Conservation (phyloP, 2,113 vertebrate genomes). For the Podarcis muralis region DNA sequence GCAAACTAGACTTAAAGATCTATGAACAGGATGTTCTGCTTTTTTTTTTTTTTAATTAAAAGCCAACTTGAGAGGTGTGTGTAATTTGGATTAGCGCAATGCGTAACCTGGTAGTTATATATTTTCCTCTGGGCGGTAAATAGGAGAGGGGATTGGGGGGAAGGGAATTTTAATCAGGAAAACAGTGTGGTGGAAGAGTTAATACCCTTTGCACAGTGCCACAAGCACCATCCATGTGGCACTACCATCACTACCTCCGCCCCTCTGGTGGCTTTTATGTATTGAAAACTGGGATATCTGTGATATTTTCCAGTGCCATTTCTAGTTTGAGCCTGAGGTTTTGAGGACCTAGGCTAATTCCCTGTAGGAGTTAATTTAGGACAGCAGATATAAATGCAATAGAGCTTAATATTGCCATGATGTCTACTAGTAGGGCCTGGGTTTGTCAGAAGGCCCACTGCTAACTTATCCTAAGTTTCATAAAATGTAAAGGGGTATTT, state of each 20-base stretch:
- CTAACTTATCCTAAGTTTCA: background rate
- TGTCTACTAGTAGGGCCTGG: background rate
- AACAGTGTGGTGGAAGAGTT: background rate
- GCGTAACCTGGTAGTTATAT: background rate
- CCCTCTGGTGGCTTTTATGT: background rate
- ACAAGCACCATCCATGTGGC: background rate
- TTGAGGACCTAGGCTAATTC: background rate
- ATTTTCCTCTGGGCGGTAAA: no score
- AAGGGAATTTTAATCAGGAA: background rate
- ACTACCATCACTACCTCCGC: background rate
- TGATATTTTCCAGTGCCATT: background rate
- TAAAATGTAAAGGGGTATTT: background rate
- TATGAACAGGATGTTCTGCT: background rate
- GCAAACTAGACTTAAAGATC: background rate
- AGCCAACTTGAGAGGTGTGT: background rate
- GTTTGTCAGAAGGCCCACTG: no score
- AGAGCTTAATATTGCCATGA: background rate
- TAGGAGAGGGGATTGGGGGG: no score
- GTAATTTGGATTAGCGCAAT: background rate
- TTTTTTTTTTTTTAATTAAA: background rate
- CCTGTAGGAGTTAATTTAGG: no score
- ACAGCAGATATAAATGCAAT: background rate
- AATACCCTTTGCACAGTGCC: no score
- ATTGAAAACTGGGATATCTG: background rate
- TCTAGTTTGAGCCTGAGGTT: background rate